Base-by-base conservation (phyloP, 2,797 vertebrate species). In the Pseudochromis fuscus region DNA sequence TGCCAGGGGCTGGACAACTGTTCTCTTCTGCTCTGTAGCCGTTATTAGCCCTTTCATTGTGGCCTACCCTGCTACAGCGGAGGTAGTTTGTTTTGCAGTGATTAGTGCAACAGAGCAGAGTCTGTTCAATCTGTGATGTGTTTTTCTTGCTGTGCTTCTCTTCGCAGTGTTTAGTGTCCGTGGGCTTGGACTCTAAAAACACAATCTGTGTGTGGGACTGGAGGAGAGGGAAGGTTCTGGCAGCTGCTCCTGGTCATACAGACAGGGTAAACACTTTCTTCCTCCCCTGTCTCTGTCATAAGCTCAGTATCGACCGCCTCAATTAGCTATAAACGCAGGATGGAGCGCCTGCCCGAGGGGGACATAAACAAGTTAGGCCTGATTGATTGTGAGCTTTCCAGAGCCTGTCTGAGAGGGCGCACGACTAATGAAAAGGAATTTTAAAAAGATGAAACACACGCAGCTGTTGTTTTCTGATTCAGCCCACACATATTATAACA, bases 121-220 rank as follows among this genome's bases (percentile, higher is more conserved):
- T 80, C 37, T 19, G 38, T 73, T 75, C 60, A 81, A 50, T 87
- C 44, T 85, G 63, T 75, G 59, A 86, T 59, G 59, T 48, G 2
- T 50, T 86, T 64, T 65, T 82, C 9, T 85, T 59, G 79, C 16
- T 38, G 15, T 38, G 12, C 48, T 86, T 87, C 86, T 72, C 60
- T 88, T 89, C 88, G 57, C 92, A 99, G 98, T 97, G 97, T 85
- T 94, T 99, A 93, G 96, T 99, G 83, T 99, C 98, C 8, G 97
- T 99, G 88, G 98, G 98, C 82, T 94, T 99, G 86, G 98, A 99
- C 94, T 97, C 97, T 1, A 99, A 98, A 94, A 99, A 99, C 92
- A 97, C 96, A 73, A 96, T 99, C 90, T 98, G 97, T 87, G 96
- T 99, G 69, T 99, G 98, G 98, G 98, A 99, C 91, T 99, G 98